These are phyloP conservation scores for Egretta garzetta DNA, from an alignment of 2,113 vertebrate species.

Conservation along the genomic window DNA sequence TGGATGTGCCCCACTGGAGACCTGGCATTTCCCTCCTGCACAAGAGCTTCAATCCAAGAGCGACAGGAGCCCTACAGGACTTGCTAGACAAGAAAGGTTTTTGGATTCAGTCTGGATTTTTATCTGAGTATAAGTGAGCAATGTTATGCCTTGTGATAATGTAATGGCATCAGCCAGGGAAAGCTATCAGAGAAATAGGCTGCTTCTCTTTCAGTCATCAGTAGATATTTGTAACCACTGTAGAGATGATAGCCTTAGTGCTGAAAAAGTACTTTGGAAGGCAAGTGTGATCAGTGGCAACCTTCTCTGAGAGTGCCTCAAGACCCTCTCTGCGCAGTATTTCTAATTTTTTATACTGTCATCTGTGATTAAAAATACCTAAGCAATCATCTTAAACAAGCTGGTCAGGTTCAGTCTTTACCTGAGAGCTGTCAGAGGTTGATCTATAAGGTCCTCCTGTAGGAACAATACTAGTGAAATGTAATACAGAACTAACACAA, in stretches of 20 bases:
- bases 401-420: background rate
- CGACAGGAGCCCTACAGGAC: background rate
- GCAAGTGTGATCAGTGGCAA: background rate
- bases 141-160: background rate
- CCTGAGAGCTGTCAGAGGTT: conserved; percentile 24
- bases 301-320: background rate
- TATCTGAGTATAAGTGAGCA: background rate
- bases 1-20: accelerated
- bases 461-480: conserved; percentile 24
- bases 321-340: background rate
- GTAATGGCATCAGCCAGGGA: background rate
- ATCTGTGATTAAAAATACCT: background rate
- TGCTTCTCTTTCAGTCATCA: background rate
- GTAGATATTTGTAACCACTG: background rate
- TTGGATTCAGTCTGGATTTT: background rate
- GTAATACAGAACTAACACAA: conserved; percentile 49
- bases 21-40: background rate
- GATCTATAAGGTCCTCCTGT: conserved; percentile 7
- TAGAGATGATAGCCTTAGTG: background rate
- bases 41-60: background rate
- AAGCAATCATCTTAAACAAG: background rate
- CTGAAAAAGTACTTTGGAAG: background rate
- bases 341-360: background rate
- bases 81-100: background rate
- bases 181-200: background rate